Base-by-base conservation (phyloP, 2,888 invertebrate genomes). In the Ecdyonurus torrentis region DNA sequence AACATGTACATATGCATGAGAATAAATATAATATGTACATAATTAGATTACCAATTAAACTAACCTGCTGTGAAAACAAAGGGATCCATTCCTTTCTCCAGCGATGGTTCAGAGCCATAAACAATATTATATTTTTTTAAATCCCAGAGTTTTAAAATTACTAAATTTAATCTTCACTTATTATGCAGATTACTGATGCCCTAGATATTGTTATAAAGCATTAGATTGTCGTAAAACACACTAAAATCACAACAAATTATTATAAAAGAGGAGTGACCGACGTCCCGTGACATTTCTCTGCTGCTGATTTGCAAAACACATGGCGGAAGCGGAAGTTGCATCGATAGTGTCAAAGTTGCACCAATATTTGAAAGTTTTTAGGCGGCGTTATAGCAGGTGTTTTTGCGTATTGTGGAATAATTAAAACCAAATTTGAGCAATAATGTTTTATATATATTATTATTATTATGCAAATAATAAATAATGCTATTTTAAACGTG, bases 21-120 rank as follows among this genome's bases (percentile, higher is more conserved):
- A n/a, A n/a, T n/a, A n/a, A n/a, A n/a, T n/a, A n/a, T n/a, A n/a
- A n/a, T n/a, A n/a, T n/a, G n/a, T n/a, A n/a, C 37, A 10, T 37
- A 37, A 37, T 37, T 15, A 37, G 15, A 37, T 37, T 37, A 37
- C 5, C 5, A 37, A 37, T 37, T n/a, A n/a, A 37, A 37, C 37
- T 15, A 37, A 55, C 55, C 55, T 55, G 55, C 55, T 55, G 55
- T n/a, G 55, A 55, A 22, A 55, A n/a, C 7, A 55, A n/a, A 22
- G 55, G 55, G n/a, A 55, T 55, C 55, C 55, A 55, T 22, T 55
- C 55, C 22, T 55, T 55, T n/a, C 22, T n/a, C 55, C 55, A 55
- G 15, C 7, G 5, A 15, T 5, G 37, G 15, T 37, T 37, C 15
- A 37, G 15, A 37, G 37, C 37, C 37, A 37, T 37, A 15, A 5